These are phyloP conservation scores for Ennomos erosarius DNA, from an alignment of 2,888 invertebrate species.

Conservation along the genomic window DNA sequence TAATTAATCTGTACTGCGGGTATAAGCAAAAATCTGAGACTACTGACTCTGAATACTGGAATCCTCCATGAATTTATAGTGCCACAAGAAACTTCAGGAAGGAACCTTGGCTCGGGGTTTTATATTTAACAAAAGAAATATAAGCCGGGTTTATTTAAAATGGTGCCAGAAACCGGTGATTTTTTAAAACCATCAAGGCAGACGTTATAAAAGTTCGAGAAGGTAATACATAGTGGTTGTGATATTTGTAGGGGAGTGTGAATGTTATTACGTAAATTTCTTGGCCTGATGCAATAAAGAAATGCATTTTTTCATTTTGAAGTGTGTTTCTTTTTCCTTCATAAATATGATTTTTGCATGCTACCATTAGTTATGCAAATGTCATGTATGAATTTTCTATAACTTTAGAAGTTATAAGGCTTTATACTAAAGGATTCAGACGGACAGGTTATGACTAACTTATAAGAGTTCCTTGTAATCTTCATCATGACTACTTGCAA, in stretches of 20 bases:
- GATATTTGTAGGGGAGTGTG: constrained; percentile 20
- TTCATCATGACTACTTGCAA: no score
- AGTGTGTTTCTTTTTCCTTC: no score
- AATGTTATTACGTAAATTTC: constrained; percentile 26
- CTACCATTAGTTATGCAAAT: no score
- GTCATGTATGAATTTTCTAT: no score
- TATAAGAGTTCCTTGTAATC: no score
- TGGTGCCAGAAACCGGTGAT: constrained; percentile 45
- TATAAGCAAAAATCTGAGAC: constrained; percentile 52
- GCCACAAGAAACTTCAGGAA: constrained; percentile 56
- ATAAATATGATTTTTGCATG: no score
- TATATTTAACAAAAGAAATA: constrained; percentile 51
- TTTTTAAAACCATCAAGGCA: constrained; percentile 31
- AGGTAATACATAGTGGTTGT: constrained; percentile 18
- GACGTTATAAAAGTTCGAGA: constrained; percentile 25
- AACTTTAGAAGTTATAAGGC: no score
- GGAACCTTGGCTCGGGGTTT: constrained; percentile 53
- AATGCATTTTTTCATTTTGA: neutral
- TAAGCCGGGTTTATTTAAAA: constrained; percentile 43
- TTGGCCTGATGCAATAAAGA: constrained; percentile 16
- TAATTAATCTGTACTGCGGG: constrained; percentile 22
- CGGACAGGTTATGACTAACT: no score
- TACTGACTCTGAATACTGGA: constrained; percentile 45
- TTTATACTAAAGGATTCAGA: no score
- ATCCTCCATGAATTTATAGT: constrained; percentile 60